Evolutionary conservation across 2,113 vertebrate genomes (phyloP).

Genomic region (Jacana jacana): DNA sequence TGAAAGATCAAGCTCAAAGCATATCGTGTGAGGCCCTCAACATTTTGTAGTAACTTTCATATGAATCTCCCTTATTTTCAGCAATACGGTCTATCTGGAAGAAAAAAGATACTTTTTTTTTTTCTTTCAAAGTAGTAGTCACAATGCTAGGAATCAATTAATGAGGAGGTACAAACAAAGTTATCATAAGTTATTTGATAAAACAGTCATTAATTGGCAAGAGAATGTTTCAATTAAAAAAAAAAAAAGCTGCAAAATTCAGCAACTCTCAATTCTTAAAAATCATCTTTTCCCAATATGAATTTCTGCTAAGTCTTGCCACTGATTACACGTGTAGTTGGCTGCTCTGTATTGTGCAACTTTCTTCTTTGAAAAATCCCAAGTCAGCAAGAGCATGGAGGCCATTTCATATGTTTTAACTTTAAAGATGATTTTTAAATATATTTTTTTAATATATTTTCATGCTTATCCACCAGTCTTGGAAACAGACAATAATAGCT

Average conservation of each 20-base stretch:
- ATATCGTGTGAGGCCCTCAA: background rate
- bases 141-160: background rate
- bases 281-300: background rate
- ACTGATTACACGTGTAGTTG: background rate
- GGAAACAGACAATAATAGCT: background rate
- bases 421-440: background rate
- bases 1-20: background rate
- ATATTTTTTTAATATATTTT: background rate
- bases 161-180: background rate
- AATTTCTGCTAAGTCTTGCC: background rate
- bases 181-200: background rate
- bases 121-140: background rate
- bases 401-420: background rate
- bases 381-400: background rate
- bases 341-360: background rate
- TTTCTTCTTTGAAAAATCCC: background rate
- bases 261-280: background rate
- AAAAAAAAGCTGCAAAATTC: background rate
- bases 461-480: background rate
- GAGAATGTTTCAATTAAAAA: background rate
- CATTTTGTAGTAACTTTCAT: background rate
- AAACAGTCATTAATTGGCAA: background rate
- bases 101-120: no score
- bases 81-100: background rate
- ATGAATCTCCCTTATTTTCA: background rate